Base-by-base conservation (phyloP, 2,888 invertebrate species). In the Cryptosula pallasiana region DNA sequence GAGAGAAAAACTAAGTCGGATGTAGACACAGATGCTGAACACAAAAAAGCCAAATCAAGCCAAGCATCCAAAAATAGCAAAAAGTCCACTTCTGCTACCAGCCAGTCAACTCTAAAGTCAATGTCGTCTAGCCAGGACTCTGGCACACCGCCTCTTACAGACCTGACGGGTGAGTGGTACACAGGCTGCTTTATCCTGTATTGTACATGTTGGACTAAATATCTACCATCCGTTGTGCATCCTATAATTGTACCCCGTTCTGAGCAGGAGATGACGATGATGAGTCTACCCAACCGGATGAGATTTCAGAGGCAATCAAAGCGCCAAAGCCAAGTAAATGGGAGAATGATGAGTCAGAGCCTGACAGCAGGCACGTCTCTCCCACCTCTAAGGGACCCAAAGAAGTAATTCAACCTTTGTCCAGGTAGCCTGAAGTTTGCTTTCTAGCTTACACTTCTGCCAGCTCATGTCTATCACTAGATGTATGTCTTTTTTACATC, bases 261-360 rank as follows among this genome's bases (percentile, higher is more conserved):
- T 5, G 5, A 16, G 25, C 25, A 63, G 63, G 63, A 2, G 63
- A 63, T 2, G 63, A 63, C 32, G 63, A 63, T 29, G 32, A 32
- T 27, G 25, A 27, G 3, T 27, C 63, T 32, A 63, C 32, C 5
- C 63, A 27, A 32, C 9, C 63, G 5, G 76, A 72, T n/a, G 76
- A 75, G 27, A 76, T 73, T 73, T 78, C 76, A 71, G 73, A 77
- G 58, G 77, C 79, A 83, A 77, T 79, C 20, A 78, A 79, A 32
- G 78, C 79, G 71, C 92, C 94, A 0, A 93, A 91, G 80, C 86
- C 91, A 71, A 94, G 94, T 0, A 94, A 94, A 84, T 94, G 94
- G 94, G 94, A 94, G 85, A 89, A 92, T 35, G 90, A 90, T 57
- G 91, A 91, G 71, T 76, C 70, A 29, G 73, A 71, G 34, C 23